Evolutionary conservation across 2,113 vertebrate species (phyloP), one percentile per base, ranked within the genome.

Genomic region (Aegithalos caudatus): DNA sequence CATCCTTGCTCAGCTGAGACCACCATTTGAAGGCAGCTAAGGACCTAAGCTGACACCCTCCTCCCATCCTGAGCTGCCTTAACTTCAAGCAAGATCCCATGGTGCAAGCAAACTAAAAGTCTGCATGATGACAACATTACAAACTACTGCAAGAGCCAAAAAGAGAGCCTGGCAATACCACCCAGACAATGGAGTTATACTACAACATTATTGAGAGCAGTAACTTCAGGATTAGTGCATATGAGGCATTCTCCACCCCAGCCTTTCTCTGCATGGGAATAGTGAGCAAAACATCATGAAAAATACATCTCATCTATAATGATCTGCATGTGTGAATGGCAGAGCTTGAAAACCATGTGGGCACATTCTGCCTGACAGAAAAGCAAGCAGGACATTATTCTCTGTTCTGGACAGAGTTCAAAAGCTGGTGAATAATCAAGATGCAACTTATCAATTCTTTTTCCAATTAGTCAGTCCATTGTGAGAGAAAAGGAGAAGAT

Each of bases 321-420:
- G 6, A 91, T 54, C 54, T 91, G 47, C 93, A 89, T 40, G 58
- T 91, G 94, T 82, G 89, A 65, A 76, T 65, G 78, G 84, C 70
- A 91, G 89, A 89, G 73, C 81, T 38, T 56, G 33, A 45, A 92
- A 95, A 79, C 65, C n/a, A 5, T 45, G 35, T 69, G 62, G 84
- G 70, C 65, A 91, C 5, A 1, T 81, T 91, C 65, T 0, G 2
- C 42, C 53, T 79, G 54, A 76, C 40, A 79, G 61, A 91, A 81
- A 61, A 85, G 47, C 64, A 89, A 83, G 56, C 0, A 4, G 74
- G 35, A 66, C 25, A n/a, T 90, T 85, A 33, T 27, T 56, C 25
- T 82, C 60, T 94, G 44, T 48, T 93, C 88, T 91, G 64, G 47
- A 70, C 10, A 35, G 57, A 44, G 38, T 85, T 92, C 78, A 76